phyloP scores from a whole-genome alignment of 2,113 vertebrate species.

The Catagonus wagneri region DNA sequence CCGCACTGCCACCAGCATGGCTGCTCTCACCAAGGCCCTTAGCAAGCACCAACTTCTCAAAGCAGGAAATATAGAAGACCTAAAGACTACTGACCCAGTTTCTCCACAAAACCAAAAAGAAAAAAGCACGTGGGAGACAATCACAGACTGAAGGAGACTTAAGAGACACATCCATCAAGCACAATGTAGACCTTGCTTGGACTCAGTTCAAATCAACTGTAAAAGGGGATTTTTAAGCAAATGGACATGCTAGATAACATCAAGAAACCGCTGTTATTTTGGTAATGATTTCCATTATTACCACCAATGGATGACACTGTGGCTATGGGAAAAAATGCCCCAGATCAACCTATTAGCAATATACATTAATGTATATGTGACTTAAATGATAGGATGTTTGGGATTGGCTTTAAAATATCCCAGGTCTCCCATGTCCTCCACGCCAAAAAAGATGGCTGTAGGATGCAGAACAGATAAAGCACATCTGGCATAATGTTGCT shows the following conservation, averaged over 20 bases:
- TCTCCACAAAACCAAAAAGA: background rate
- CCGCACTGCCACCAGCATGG: background rate
- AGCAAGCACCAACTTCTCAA: background rate
- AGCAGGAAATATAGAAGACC: conserved; percentile 17
- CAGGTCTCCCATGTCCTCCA: background rate
- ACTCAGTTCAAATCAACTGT: background rate
- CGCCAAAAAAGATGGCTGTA: background rate
- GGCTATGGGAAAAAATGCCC: background rate
- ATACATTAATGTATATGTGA: background rate
- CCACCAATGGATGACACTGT: background rate
- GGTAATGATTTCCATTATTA: background rate
- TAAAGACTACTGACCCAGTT: background rate
- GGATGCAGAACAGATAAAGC: background rate
- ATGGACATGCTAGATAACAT: background rate
- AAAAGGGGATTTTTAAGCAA: background rate
- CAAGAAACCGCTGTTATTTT: background rate
- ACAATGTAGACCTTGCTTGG: background rate
- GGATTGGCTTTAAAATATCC: background rate
- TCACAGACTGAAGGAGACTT: background rate
- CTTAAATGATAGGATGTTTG: background rate
- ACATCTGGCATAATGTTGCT: too few species aligned
- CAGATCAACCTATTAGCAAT: background rate
- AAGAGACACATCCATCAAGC: background rate
- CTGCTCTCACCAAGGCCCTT: background rate
- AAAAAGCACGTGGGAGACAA: background rate